These are phyloP conservation scores for Hetaerina americana DNA, from an alignment of 1,140 invertebrate genomes.

Conservation along the genomic window DNA sequence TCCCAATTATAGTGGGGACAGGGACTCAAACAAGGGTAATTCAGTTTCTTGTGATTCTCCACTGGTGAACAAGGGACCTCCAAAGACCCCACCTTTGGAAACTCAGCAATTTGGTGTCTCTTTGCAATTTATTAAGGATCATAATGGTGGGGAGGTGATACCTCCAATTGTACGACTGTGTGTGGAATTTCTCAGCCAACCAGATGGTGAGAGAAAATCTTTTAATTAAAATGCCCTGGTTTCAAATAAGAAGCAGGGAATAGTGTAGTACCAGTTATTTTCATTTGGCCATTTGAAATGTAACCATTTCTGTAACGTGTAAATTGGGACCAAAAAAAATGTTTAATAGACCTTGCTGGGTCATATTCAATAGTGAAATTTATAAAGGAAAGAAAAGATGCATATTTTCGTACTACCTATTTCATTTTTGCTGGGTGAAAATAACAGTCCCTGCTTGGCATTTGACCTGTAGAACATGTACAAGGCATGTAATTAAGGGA, in stretches of 20 bases:
- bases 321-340: no score
- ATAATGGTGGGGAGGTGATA: constrained; percentile 65
- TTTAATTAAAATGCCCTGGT: not conserved
- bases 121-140: constrained; percentile 77
- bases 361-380: no score
- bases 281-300: no score
- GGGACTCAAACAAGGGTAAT: not conserved
- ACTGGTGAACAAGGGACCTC: not conserved
- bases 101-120: constrained; percentile 90
- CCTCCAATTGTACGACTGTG: constrained; percentile 82
- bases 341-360: no score
- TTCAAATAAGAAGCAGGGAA: constrained; percentile 4
- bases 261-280: no score
- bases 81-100: constrained; percentile 36
- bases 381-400: no score
- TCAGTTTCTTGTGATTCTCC: not conserved
- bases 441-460: no score
- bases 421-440: no score
- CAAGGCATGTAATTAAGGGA: no score
- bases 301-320: no score
- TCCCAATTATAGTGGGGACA: not conserved
- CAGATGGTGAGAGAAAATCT: constrained; percentile 49
- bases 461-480: no score
- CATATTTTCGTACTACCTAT: no score
- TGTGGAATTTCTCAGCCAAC: constrained; percentile 76